Evolutionary conservation across 2,888 invertebrate species (phyloP).

Genomic region (Heteropelma amictum): DNA sequence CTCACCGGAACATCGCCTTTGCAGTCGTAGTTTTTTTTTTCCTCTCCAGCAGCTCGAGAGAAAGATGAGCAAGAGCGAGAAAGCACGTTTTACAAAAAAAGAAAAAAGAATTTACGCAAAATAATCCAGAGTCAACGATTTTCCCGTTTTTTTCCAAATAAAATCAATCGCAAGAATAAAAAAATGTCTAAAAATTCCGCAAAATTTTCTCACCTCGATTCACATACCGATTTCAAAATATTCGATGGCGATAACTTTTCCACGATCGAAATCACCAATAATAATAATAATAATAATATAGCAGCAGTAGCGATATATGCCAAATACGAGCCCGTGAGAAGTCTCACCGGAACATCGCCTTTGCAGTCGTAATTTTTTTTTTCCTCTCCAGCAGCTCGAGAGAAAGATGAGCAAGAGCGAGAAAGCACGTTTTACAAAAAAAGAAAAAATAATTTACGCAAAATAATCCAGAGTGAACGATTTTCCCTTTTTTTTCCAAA

Average conservation of each 20-base stretch:
- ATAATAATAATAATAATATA: no score
- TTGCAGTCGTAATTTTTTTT: constrained; percentile 4
- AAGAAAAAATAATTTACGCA: no score
- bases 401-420: neutral
- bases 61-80: neutral
- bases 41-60: neutral
- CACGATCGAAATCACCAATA: no score
- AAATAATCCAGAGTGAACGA: no score
- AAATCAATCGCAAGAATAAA: neutral
- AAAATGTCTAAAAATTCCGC: no score
- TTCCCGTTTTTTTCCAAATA: neutral
- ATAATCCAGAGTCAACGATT: no score
- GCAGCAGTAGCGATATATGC: constrained; percentile 50
- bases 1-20: constrained; percentile 29
- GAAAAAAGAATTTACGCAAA: no score
- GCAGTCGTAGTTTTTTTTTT: neutral
- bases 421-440: no score
- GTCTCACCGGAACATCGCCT: constrained; percentile 28
- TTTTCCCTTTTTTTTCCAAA: neutral
- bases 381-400: neutral
- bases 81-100: no score
- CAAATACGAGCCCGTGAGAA: constrained; percentile 51
- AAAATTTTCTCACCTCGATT: no score
- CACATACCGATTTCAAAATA: no score
- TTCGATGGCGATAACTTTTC: no score